These are phyloP conservation scores for Crotalus horridus DNA, from an alignment of 2,113 vertebrate species.

Conservation along the genomic window DNA sequence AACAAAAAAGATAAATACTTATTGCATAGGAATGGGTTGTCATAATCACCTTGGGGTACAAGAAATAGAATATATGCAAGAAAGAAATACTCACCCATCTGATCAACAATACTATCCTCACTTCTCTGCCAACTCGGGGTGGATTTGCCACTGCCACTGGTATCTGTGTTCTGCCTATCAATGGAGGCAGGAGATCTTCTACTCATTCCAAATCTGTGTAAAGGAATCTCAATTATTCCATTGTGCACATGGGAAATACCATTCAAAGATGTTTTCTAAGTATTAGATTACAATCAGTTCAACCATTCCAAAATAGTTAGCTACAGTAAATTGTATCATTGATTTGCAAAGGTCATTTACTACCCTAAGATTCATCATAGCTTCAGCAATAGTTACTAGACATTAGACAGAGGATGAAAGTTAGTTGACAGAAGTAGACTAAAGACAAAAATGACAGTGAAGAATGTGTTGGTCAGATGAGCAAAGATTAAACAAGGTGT, in stretches of 20 bases:
- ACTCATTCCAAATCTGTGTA: conserved; percentile 86
- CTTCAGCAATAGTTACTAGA: neutral
- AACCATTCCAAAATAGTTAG: conserved; percentile 1
- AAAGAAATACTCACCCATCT: conserved; percentile 70
- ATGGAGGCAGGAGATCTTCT: conserved; percentile 84
- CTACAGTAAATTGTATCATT: conserved; percentile 13
- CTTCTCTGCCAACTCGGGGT: conserved; percentile 84
- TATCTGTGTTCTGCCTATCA: conserved; percentile 79
- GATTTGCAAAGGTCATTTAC: neutral
- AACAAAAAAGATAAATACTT: neutral
- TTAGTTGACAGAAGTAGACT: neutral
- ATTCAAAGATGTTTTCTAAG: neutral
- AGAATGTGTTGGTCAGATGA: neutral
- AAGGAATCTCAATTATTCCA: conserved; percentile 31
- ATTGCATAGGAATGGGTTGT: neutral
- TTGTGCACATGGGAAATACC: neutral
- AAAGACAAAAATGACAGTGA: neutral
- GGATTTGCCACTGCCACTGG: conserved; percentile 76
- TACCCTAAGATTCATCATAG: neutral
- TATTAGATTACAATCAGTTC: neutral
- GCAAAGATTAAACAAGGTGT: neutral
- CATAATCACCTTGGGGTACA: conserved; percentile 15
- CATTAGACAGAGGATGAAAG: neutral
- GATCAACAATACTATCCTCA: conserved; percentile 77
- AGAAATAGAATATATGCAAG: conserved; percentile 8